phyloP scores from a whole-genome alignment of 2,888 invertebrate genomes.

The Spisula subtruncata region DNA sequence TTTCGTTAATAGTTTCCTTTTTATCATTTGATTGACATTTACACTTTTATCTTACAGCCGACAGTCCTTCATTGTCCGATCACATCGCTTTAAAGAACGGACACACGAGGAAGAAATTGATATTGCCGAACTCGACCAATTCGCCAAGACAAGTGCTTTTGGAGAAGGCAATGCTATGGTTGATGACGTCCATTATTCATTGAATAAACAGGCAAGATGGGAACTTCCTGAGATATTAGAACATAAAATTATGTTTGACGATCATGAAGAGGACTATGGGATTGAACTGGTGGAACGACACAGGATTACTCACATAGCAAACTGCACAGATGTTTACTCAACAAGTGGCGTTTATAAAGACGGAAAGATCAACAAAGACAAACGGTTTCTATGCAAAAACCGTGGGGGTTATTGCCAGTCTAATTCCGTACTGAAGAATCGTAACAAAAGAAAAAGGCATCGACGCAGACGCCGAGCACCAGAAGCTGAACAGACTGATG shows the following conservation, averaged over 20 bases:
- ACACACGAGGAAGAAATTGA: not conserved
- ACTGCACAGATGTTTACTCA: constrained; percentile 68
- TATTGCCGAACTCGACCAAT: not conserved
- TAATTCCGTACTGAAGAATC: constrained; percentile 51
- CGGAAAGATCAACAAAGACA: constrained; percentile 35
- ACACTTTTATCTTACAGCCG: constrained; percentile 32
- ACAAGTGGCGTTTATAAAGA: constrained; percentile 41
- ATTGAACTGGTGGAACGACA: constrained; percentile 72
- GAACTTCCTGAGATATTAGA: constrained; percentile 73
- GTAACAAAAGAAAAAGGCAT: constrained; percentile 24
- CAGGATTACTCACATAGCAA: constrained; percentile 62
- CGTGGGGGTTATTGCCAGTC: constrained; percentile 66
- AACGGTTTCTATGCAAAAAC: constrained; percentile 43
- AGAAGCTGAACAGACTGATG: not conserved
- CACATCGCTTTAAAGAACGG: not conserved
- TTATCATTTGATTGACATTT: too few relatives aligned
- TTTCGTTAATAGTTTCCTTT: too few relatives aligned
- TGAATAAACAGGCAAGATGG: constrained; percentile 82
- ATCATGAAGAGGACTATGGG: constrained; percentile 59
- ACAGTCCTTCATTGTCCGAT: constrained; percentile 42
- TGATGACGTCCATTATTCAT: constrained; percentile 74
- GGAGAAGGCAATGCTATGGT: constrained; percentile 37
- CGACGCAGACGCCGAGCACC: constrained; percentile 14
- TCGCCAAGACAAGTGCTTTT: constrained; percentile 33
- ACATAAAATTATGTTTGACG: constrained; percentile 57